Evolutionary conservation across 2,113 vertebrate species (phyloP), one percentile per base, ranked within the genome.

Genomic region (Amblyopsis rosae): DNA sequence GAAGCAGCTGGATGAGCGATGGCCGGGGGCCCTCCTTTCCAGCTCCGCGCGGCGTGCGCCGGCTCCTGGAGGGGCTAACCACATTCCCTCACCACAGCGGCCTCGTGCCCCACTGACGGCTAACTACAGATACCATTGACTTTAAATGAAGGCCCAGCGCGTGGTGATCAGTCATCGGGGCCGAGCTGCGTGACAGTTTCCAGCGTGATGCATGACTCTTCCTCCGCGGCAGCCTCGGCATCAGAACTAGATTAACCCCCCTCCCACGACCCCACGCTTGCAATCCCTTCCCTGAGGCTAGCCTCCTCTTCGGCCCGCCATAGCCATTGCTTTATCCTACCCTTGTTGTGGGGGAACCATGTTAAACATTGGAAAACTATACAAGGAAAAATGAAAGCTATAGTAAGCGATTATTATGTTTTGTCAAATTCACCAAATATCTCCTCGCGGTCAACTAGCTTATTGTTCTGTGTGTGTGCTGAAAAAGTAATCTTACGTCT

Each of bases 91-190:
- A 55, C 60, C 51, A 59, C 65, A 76, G 81, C 72, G 67, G 67
- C 77, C 73, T 26, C 17, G 75, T 77, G 79, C 63, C 3, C 17
- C 69, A 64, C 80, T 88, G 91, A 89, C 89, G 82, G 88, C 86
- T 88, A 90, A 90, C 90, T 90, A 82, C 89, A 88, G 89, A 90
- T 72, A 79, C 19, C 55, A 71, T 73, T 88, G 88, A 73, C 81
- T 90, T 90, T 83, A 79, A 89, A 88, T 92, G 86, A 87, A 84
- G 84, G 83, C 48, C 1, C 58, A 48, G 16, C 67, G 61, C 62
- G 79, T 64, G 60, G 76, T 74, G 83, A 91, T 92, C 86, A 87
- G 78, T 93, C 88, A 87, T 75, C 26, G 26, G 26, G 26, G 26
- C 26, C 26, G 26, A 84, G 59, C 41, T 66, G 67, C 64, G 66